A percentile compares a stretch with the other conserved stretches of the same genome.
phyloP scores from a whole-genome alignment of 2,113 vertebrate species.

The Ciconia maguari region DNA sequence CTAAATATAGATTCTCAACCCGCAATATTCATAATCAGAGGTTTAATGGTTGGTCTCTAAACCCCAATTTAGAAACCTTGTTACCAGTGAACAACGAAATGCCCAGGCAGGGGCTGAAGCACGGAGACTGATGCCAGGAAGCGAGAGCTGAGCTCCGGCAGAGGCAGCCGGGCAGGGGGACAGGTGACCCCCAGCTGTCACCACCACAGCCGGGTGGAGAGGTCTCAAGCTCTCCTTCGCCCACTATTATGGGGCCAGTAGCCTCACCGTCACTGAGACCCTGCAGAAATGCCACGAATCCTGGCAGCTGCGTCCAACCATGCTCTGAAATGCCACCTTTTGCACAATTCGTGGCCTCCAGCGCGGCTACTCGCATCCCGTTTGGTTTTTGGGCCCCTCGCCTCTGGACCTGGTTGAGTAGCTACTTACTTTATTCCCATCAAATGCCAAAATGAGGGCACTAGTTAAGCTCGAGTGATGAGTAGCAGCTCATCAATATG shows the following conservation, averaged over 20 bases:
- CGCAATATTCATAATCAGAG: background rate
- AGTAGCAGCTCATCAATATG: background rate
- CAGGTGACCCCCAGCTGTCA: background rate
- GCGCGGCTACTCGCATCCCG: fast-evolving
- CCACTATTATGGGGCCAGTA: fast-evolving
- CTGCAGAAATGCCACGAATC: background rate
- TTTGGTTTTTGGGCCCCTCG: background rate
- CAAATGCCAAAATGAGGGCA: background rate
- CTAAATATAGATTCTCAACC: background rate
- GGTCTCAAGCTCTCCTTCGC: background rate
- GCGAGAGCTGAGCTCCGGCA: background rate
- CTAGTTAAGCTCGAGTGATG: background rate
- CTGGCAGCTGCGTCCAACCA: background rate
- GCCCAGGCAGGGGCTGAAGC: background rate
- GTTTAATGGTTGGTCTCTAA: background rate
- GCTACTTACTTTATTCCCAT: background rate
- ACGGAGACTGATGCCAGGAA: background rate
- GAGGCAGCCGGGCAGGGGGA: background rate
- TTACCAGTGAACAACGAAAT: background rate
- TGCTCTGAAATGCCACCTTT: background rate
- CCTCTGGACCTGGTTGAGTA: background rate
- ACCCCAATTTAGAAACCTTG: background rate
- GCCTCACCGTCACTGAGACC: fast-evolving
- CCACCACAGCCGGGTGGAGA: fast-evolving
- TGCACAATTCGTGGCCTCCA: fast-evolving